A percentile compares a stretch with the other conserved stretches of the same genome.
Conservation (phyloP, 2,113 vertebrate species). For the Eira barbara region DNA sequence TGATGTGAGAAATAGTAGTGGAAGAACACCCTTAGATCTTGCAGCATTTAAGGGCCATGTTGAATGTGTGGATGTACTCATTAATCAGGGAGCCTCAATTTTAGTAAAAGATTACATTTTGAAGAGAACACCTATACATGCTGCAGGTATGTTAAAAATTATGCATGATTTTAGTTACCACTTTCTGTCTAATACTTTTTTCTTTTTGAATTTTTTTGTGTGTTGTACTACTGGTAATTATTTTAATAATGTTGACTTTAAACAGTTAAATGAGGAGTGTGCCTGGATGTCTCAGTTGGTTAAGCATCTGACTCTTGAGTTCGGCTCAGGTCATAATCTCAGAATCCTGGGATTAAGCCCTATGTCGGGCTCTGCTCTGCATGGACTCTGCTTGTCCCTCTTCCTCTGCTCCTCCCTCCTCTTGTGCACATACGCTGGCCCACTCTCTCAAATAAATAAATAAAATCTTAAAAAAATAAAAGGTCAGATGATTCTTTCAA, state of each 20-base stretch:
- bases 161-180: background rate
- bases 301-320: background rate
- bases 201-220: background rate
- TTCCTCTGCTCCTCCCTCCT: background rate
- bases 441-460: background rate
- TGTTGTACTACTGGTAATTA: background rate
- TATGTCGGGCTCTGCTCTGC: background rate
- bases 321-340: background rate
- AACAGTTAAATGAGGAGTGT: background rate
- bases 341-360: background rate
- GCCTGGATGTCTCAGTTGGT: background rate
- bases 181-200: background rate
- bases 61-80: conserved; percentile 97
- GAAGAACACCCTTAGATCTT: conserved; percentile 95
- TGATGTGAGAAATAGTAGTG: conserved; percentile 95
- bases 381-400: background rate
- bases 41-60: conserved; percentile 97
- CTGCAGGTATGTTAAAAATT: conserved; percentile 88
- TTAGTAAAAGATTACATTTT: conserved; percentile 96
- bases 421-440: background rate
- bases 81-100: conserved; percentile 98
- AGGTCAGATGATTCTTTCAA: background rate
- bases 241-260: background rate
- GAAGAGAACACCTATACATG: conserved; percentile 97
- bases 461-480: background rate